Evolutionary conservation across 1,140 invertebrate genomes (phyloP).

Genomic region (Polyergus mexicanus): DNA sequence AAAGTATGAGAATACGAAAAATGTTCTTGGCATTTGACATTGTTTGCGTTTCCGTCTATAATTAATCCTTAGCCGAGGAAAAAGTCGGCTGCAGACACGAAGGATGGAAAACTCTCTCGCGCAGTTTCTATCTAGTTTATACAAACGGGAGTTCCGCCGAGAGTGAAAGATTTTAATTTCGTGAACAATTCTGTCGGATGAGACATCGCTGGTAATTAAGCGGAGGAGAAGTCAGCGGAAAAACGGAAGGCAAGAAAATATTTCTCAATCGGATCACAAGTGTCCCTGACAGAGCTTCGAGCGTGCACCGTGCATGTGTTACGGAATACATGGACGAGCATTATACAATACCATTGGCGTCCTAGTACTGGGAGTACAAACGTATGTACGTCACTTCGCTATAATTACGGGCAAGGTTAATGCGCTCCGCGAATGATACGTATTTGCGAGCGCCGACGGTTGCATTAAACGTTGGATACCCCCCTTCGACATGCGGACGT

Average conservation of each 20-base stretch:
- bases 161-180: conserved; percentile 51
- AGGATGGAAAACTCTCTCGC: not conserved
- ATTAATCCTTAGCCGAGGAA: conserved; percentile 39
- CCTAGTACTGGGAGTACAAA: not conserved
- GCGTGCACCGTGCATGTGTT: not conserved
- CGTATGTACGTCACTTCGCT: conserved; percentile 42
- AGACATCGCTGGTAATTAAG: conserved; percentile 51
- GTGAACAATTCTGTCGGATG: conserved; percentile 44
- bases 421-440: conserved; percentile 64
- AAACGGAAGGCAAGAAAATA: conserved; percentile 1
- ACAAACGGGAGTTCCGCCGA: conserved; percentile 2
- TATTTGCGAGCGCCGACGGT: conserved; percentile 54
- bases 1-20: conserved; percentile 16
- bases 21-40: conserved; percentile 42
- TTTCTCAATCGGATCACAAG: conserved; percentile 17
- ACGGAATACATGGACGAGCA: not conserved
- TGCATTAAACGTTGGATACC: conserved; percentile 46
- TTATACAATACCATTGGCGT: conserved; percentile 1
- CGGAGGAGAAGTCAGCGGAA: not conserved
- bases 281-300: not conserved
- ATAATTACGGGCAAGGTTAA: conserved; percentile 65
- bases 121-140: conserved; percentile 14
- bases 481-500: conserved; percentile 26
- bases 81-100: conserved; percentile 25
- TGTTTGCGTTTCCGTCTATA: conserved; percentile 53